Conservation (phyloP, 92 coral and sea anemone species). For the Micromussa lordhowensis region DNA sequence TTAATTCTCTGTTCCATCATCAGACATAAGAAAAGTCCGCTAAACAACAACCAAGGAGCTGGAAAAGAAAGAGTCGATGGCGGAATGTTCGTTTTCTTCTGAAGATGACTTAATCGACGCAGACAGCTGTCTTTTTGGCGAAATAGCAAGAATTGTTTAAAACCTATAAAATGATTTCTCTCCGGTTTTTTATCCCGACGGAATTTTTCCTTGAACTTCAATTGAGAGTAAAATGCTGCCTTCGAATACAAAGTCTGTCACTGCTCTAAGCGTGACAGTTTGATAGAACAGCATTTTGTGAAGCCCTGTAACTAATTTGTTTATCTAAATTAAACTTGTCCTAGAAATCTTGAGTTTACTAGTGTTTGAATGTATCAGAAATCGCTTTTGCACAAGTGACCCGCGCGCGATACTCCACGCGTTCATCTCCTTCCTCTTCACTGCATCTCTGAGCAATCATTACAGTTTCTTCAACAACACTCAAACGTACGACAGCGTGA, state of each 20-base stretch:
- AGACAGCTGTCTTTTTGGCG: background rate
- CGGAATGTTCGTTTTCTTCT: constrained; percentile 10
- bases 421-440: background rate
- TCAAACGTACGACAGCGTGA: background rate
- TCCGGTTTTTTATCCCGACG: too few relatives aligned
- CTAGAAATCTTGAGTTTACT: background rate
- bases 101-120: background rate
- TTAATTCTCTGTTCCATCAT: too few relatives aligned
- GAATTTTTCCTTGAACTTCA: too few relatives aligned
- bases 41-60: background rate
- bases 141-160: background rate
- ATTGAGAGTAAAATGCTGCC: too few relatives aligned
- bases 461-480: background rate
- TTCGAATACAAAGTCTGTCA: too few relatives aligned
- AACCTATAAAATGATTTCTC: background rate
- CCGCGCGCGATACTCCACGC: background rate
- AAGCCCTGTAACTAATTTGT: too few relatives aligned
- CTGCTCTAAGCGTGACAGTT: background rate
- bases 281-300: background rate
- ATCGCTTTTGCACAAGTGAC: background rate
- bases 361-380: constrained; percentile 3
- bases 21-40: background rate
- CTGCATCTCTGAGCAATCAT: background rate
- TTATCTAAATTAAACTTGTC: background rate
- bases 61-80: constrained; percentile 5